A percentile compares a stretch with the other conserved stretches of the same genome.
Evolutionary conservation across 2,113 vertebrate genomes (phyloP).

Genomic region (Osmerus mordax): DNA sequence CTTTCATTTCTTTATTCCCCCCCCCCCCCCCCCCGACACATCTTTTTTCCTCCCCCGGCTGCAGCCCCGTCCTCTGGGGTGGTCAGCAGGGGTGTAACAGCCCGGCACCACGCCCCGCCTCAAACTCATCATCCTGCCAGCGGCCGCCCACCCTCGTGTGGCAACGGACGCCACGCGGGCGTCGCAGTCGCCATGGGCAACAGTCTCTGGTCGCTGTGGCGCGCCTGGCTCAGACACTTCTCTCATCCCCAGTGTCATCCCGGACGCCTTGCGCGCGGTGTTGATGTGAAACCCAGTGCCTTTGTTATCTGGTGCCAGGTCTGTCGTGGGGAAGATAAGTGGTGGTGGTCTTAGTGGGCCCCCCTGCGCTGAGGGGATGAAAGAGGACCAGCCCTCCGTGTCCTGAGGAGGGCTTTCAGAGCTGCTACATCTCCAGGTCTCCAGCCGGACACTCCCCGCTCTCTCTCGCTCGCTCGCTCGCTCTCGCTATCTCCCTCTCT

Average conservation of each 20-base stretch:
- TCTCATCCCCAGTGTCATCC: neutral
- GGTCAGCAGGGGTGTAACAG: conserved; percentile 34
- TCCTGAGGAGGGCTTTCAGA: neutral
- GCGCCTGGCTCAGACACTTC: neutral
- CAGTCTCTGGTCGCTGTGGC: conserved; percentile 3
- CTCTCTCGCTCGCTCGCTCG: neutral
- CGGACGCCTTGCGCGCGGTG: neutral
- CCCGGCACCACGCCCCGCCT: conserved; percentile 39
- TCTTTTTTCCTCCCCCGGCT: neutral
- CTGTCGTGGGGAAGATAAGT: conserved; percentile 8
- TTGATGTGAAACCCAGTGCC: neutral
- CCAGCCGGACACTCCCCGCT: neutral
- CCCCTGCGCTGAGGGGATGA: neutral
- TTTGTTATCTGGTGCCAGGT: neutral
- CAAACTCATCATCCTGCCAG: conserved; percentile 28
- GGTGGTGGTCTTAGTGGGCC: neutral
- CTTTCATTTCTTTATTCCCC: conserved; percentile 20
- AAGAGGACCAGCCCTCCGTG: neutral
- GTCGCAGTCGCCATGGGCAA: neutral
- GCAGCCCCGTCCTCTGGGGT: conserved; percentile 21
- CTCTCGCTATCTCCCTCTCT: conserved; percentile 8
- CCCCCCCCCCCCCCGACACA: neutral
- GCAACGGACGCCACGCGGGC: conserved; percentile 18
- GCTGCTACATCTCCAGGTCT: neutral
- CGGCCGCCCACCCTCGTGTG: conserved; percentile 2